These are phyloP conservation scores for Tachypleus tridentatus DNA, from an alignment of 1,140 invertebrate species.

Conservation along the genomic window DNA sequence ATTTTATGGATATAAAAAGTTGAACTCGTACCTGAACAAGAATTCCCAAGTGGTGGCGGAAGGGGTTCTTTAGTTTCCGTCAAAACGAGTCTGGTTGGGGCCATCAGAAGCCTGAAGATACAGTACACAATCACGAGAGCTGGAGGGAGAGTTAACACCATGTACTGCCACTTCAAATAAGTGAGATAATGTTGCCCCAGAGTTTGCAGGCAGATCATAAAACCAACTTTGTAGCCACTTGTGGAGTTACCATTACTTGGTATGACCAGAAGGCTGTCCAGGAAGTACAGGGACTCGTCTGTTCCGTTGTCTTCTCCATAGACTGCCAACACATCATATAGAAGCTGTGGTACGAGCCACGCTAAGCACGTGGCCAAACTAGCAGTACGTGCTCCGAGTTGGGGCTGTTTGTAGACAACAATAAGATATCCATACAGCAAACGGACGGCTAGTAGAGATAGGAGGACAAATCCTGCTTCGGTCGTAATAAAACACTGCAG, in stretches of 20 bases:
- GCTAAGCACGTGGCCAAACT: slow-evolving; percentile 14
- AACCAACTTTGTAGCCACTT: slow-evolving; percentile 19
- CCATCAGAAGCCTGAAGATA: neutral
- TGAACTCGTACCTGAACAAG: too few relatives aligned
- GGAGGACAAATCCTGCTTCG: slow-evolving; percentile 16
- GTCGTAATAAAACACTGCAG: slow-evolving; percentile 19
- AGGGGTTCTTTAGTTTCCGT: too few relatives aligned
- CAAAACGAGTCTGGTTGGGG: too few relatives aligned
- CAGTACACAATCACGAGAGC: slow-evolving; percentile 19
- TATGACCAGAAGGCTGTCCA: slow-evolving; percentile 16
- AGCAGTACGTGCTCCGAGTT: slow-evolving; percentile 6
- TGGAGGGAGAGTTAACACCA: slow-evolving; percentile 22
- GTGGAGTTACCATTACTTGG: slow-evolving; percentile 10
- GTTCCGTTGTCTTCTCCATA: slow-evolving; percentile 12
- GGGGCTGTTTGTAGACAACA: slow-evolving; percentile 7
- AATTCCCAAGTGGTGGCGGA: too few relatives aligned
- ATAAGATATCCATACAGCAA: slow-evolving; percentile 13
- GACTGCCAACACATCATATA: slow-evolving; percentile 16
- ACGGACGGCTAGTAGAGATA: slow-evolving; percentile 19
- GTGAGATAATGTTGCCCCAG: slow-evolving; percentile 16
- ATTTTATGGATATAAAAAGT: too few relatives aligned
- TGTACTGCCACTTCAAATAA: slow-evolving; percentile 23
- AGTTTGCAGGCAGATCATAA: slow-evolving; percentile 23
- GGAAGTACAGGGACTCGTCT: slow-evolving; percentile 8
- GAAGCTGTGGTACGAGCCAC: slow-evolving; percentile 21